Conservation (phyloP, 2,113 vertebrate species). For the Pelecanoides urinatrix region DNA sequence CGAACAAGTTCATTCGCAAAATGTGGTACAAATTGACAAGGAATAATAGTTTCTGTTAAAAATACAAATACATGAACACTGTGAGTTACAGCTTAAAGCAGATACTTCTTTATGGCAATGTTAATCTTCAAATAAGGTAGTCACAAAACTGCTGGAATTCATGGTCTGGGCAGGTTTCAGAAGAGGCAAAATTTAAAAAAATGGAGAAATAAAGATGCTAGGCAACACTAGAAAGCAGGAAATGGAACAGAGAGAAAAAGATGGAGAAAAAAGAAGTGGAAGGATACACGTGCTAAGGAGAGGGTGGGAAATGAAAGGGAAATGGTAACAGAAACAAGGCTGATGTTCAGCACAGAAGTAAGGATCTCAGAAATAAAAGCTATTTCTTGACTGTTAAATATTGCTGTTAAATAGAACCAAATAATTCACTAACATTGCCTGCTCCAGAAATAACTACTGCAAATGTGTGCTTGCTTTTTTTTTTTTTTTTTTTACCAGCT, state of each 20-base stretch:
- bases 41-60: neutral
- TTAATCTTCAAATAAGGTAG: neutral
- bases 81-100: neutral
- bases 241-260: neutral
- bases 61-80: neutral
- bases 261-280: neutral
- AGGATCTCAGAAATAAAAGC: neutral
- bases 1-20: neutral
- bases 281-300: neutral
- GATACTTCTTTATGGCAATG: neutral
- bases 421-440: neutral
- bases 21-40: neutral
- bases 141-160: neutral
- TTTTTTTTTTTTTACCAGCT: neutral
- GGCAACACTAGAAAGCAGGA: neutral
- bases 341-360: neutral
- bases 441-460: neutral
- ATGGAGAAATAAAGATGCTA: neutral
- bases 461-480: neutral
- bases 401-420: neutral
- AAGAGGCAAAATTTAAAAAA: neutral
- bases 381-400: neutral
- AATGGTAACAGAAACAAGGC: neutral
- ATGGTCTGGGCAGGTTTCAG: neutral
- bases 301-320: neutral